Evolutionary conservation across 2,888 invertebrate species (phyloP).

Genomic region (Argynnis bischoffii): DNA sequence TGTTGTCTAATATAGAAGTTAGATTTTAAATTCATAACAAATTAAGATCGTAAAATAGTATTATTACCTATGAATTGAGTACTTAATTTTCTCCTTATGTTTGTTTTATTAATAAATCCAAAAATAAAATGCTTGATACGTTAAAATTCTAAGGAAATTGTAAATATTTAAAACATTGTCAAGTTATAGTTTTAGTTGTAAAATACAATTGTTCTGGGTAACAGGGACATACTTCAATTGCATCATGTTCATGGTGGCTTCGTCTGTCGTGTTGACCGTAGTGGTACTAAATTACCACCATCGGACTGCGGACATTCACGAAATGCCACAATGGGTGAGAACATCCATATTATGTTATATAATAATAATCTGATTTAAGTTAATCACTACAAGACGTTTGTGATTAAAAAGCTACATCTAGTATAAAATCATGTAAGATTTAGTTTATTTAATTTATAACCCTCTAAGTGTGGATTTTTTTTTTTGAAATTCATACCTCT

Average conservation of each 20-base stretch:
- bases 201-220: constrained; percentile 50
- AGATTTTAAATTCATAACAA: background rate
- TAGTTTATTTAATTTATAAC: too few species aligned
- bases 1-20: constrained; percentile 23
- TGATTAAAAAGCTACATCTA: too few species aligned
- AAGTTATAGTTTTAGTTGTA: constrained; percentile 6
- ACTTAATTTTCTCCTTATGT: constrained; percentile 38
- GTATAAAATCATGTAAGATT: too few species aligned
- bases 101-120: constrained; percentile 7
- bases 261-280: constrained; percentile 97
- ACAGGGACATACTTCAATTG: constrained; percentile 99
- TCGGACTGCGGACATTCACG: constrained; percentile 97
- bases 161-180: constrained; percentile 4
- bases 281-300: constrained; percentile 99
- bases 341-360: background rate
- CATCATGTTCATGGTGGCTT: constrained; percentile 99
- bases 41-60: constrained; percentile 20
- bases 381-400: background rate
- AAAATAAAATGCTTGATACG: background rate
- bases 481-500: too few species aligned
- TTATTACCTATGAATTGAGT: constrained; percentile 27
- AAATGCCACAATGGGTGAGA: constrained; percentile 98
- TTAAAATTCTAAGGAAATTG: constrained; percentile 2
- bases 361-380: background rate
- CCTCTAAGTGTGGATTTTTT: too few species aligned